phyloP scores from a whole-genome alignment of 1,140 invertebrate genomes.

The Drosophila pectinifera region DNA sequence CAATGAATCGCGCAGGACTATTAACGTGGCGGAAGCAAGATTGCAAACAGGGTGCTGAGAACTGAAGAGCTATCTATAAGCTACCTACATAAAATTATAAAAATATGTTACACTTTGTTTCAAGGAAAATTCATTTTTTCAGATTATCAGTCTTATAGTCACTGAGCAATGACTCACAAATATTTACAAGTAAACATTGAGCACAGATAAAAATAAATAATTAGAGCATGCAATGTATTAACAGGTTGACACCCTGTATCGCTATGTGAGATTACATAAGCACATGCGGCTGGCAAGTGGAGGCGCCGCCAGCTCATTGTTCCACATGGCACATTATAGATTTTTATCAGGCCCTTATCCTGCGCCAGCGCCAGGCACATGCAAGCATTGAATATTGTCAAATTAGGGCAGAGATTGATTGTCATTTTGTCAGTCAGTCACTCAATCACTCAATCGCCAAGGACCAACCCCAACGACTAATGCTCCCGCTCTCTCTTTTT shows the following conservation, averaged over 20 bases:
- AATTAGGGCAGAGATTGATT: constrained; percentile 71
- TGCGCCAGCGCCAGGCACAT: constrained; percentile 34
- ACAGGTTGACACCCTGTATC: constrained; percentile 38
- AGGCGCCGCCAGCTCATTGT: constrained; percentile 61
- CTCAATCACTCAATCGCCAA: constrained; percentile 25
- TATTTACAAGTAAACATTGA: too few species aligned
- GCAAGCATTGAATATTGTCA: constrained; percentile 56
- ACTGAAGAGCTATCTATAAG: background rate
- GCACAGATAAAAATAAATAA: background rate
- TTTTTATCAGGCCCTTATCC: constrained; percentile 53
- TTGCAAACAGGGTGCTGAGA: constrained; percentile 10
- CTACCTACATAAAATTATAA: background rate
- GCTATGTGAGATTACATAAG: constrained; percentile 23
- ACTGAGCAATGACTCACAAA: too few species aligned
- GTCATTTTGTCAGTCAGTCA: constrained; percentile 61
- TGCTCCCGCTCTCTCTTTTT: constrained; percentile 17
- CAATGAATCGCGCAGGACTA: constrained; percentile 42
- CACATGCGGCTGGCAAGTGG: constrained; percentile 49
- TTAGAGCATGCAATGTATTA: background rate
- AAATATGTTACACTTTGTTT: background rate
- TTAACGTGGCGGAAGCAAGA: constrained; percentile 16
- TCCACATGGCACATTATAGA: constrained; percentile 61
- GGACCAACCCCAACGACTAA: constrained; percentile 24
- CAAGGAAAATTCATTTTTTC: too few species aligned
- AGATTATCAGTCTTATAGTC: too few species aligned